Conservation (phyloP, 2,888 invertebrate genomes). For the Acronicta leporina region DNA sequence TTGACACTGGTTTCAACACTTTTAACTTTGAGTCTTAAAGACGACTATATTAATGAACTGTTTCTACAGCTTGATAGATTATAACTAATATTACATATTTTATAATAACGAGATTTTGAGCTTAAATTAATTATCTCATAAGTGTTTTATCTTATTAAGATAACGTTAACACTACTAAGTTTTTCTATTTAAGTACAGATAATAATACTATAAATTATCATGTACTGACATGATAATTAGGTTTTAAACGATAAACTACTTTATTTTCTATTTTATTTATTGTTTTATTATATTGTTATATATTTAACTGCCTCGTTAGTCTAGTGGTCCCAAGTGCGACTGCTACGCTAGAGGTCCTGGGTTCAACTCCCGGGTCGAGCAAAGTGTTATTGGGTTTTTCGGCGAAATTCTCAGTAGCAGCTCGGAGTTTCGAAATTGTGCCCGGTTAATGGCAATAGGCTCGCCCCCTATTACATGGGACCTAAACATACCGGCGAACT, state of each 20-base stretch:
- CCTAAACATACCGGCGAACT: too few species aligned
- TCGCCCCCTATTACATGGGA: too few species aligned
- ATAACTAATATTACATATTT: not conserved
- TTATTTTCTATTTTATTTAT: too few species aligned
- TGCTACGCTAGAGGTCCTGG: too few species aligned
- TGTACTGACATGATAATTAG: not conserved
- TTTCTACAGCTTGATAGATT: not conserved
- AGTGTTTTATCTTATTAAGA: conserved; percentile 15
- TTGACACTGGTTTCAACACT: not conserved
- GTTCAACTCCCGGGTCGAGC: too few species aligned
- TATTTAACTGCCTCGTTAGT: too few species aligned
- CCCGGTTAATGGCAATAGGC: too few species aligned
- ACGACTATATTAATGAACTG: not conserved
- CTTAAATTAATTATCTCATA: conserved; percentile 20
- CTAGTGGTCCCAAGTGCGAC: too few species aligned
- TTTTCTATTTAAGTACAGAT: conserved; percentile 4
- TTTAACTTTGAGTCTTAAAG: not conserved
- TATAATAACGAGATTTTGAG: conserved; percentile 1
- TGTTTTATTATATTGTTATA: too few species aligned
- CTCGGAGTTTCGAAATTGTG: too few species aligned
- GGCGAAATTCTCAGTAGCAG: too few species aligned
- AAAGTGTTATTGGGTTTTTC: too few species aligned
- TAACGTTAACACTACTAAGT: not conserved
- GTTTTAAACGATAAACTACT: not conserved
- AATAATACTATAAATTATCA: conserved; percentile 1